These are phyloP conservation scores for Capitulum mitella DNA, from an alignment of 2,888 invertebrate genomes.

Conservation along the genomic window DNA sequence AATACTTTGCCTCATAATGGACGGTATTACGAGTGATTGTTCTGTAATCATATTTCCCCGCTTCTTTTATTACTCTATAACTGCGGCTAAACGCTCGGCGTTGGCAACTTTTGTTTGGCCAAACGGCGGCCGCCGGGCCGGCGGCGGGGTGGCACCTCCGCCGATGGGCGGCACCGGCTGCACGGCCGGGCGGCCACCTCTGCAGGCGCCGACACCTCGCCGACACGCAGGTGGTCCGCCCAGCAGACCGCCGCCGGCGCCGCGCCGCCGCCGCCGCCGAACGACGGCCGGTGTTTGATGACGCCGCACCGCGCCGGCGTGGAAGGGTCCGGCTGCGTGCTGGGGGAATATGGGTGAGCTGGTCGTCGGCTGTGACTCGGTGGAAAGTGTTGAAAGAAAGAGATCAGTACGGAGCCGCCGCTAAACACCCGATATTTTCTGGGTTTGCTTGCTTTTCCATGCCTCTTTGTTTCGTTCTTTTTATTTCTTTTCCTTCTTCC, in stretches of 20 bases:
- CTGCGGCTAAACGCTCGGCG: conserved; percentile 19
- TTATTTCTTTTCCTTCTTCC: too few species aligned
- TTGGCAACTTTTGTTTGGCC: conserved; percentile 13
- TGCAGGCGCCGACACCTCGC: neutral
- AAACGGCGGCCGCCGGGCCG: neutral
- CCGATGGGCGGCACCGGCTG: neutral
- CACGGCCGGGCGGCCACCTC: neutral
- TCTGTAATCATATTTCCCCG: conserved; percentile 24
- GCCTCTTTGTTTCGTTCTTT: too few species aligned
- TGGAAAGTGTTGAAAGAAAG: too few species aligned
- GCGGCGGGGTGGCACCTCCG: conserved; percentile 4
- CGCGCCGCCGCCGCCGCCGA: neutral
- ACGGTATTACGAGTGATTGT: conserved; percentile 21
- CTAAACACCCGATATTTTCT: too few species aligned
- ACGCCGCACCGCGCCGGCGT: too few species aligned
- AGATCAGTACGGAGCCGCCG: too few species aligned
- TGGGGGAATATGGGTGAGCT: too few species aligned
- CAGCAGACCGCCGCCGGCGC: neutral
- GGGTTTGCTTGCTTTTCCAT: too few species aligned
- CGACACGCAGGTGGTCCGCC: neutral
- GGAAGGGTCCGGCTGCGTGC: too few species aligned
- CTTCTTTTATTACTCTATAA: conserved; percentile 15
- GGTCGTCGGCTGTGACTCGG: too few species aligned
- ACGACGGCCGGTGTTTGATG: neutral
- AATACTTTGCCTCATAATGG: conserved; percentile 11